A percentile compares a stretch with the other conserved stretches of the same genome.
Conservation (phyloP, 2,113 vertebrate species). For the Oplegnathus fasciatus region DNA sequence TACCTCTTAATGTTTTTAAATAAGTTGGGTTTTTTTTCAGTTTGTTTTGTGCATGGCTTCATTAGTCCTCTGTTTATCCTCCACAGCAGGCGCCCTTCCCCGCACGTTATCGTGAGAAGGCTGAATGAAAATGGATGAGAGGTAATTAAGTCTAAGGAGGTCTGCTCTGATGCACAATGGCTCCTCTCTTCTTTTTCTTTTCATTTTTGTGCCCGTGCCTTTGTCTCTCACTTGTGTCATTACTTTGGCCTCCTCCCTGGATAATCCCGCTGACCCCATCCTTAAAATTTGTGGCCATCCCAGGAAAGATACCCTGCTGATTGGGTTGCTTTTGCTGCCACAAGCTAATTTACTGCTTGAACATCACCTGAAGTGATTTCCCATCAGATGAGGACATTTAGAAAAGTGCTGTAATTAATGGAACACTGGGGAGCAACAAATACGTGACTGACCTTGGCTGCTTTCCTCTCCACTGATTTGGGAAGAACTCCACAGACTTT, state of each 20-base stretch:
- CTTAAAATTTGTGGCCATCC: constrained; percentile 31
- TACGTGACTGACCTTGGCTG: constrained; percentile 67
- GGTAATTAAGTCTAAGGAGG: constrained; percentile 73
- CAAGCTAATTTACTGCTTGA: constrained; percentile 69
- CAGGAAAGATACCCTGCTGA: constrained; percentile 45
- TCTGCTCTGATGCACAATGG: constrained; percentile 60
- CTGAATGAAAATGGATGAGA: constrained; percentile 70
- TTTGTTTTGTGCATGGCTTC: constrained; percentile 33
- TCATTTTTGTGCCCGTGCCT: constrained; percentile 19
- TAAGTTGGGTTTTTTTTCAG: background rate
- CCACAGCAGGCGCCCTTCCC: constrained; percentile 33
- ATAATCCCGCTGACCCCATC: constrained; percentile 44
- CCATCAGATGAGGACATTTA: constrained; percentile 65
- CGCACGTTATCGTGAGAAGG: constrained; percentile 38
- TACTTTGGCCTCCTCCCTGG: constrained; percentile 34
- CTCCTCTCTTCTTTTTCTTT: constrained; percentile 45
- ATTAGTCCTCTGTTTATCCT: constrained; percentile 63
- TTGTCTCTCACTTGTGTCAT: constrained; percentile 60
- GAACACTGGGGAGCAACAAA: constrained; percentile 64
- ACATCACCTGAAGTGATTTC: constrained; percentile 70
- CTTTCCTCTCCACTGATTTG: background rate
- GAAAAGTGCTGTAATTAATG: constrained; percentile 65
- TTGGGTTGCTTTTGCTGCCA: constrained; percentile 45
- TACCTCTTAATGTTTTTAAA: constrained; percentile 4
- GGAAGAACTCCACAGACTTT: constrained; percentile 21